These are phyloP conservation scores for Adineta ricciae DNA, from an alignment of 2,888 invertebrate species.

Conservation along the genomic window DNA sequence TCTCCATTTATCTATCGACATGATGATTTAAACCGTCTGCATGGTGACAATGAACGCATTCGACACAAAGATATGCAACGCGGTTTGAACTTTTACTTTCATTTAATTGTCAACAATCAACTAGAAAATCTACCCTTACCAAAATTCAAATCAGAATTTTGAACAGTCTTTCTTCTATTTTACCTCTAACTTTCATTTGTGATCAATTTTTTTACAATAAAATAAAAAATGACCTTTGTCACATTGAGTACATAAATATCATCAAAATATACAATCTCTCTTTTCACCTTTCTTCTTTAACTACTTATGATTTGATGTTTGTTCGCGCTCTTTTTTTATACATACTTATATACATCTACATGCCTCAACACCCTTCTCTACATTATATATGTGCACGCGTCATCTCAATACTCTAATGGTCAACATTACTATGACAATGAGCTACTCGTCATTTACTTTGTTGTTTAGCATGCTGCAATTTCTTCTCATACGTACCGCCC, in stretches of 20 bases:
- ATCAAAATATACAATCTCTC: neutral
- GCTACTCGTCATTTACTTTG: neutral
- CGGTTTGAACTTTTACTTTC: neutral
- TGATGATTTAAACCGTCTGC: slow-evolving; percentile 25
- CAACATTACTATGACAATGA: neutral
- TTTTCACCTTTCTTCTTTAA: neutral
- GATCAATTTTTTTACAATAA: neutral
- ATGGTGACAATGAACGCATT: neutral
- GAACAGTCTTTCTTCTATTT: neutral
- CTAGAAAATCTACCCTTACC: neutral
- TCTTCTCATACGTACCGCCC: neutral
- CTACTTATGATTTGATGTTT: neutral
- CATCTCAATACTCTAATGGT: neutral
- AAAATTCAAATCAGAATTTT: neutral
- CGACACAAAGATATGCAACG: neutral
- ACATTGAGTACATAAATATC: neutral
- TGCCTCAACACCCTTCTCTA: neutral
- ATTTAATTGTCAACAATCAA: neutral
- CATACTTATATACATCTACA: neutral
- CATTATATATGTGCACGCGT: neutral
- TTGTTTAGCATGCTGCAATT: neutral
- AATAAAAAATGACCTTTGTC: neutral
- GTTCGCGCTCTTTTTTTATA: neutral
- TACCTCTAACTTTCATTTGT: neutral
- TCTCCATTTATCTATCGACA: slow-evolving; percentile 42